A percentile compares a stretch with the other conserved stretches of the same genome.
phyloP scores from a whole-genome alignment of 2,888 invertebrate genomes.

The Nineta flava region DNA sequence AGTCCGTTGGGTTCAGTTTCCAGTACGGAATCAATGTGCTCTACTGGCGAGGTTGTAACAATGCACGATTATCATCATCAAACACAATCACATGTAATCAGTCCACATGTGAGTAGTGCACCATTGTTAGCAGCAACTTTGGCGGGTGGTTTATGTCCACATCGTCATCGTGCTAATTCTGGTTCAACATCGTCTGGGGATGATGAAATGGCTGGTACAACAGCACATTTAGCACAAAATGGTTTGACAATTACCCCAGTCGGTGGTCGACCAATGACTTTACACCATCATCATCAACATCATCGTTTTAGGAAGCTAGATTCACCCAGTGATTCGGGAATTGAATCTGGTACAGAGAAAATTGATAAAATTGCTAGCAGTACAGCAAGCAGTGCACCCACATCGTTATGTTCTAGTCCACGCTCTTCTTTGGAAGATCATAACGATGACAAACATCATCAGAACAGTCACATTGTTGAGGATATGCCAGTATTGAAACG shows the following conservation, averaged over 20 bases:
- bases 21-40: conserved; percentile 71
- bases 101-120: conserved; percentile 51
- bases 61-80: conserved; percentile 36
- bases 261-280: conserved; percentile 22
- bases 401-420: conserved; percentile 75
- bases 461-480: conserved; percentile 42
- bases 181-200: conserved; percentile 60
- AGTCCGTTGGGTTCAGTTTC: conserved; percentile 78
- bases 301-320: conserved; percentile 69
- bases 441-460: conserved; percentile 18
- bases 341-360: conserved; percentile 84
- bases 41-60: conserved; percentile 38
- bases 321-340: conserved; percentile 85
- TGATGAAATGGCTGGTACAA: conserved; percentile 57
- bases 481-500: conserved; percentile 91
- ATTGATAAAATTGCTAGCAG: conserved; percentile 47
- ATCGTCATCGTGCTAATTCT: conserved; percentile 61
- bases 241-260: conserved; percentile 60
- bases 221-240: conserved; percentile 52
- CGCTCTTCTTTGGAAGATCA: conserved; percentile 71
- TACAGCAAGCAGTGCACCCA: conserved; percentile 38
- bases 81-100: conserved; percentile 17
- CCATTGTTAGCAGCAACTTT: conserved; percentile 60
- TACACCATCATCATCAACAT: conserved; percentile 17
- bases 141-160: conserved; percentile 56